These are phyloP conservation scores for Chrysomallon squamiferum DNA, from an alignment of 1,140 invertebrate genomes.

Conservation along the genomic window DNA sequence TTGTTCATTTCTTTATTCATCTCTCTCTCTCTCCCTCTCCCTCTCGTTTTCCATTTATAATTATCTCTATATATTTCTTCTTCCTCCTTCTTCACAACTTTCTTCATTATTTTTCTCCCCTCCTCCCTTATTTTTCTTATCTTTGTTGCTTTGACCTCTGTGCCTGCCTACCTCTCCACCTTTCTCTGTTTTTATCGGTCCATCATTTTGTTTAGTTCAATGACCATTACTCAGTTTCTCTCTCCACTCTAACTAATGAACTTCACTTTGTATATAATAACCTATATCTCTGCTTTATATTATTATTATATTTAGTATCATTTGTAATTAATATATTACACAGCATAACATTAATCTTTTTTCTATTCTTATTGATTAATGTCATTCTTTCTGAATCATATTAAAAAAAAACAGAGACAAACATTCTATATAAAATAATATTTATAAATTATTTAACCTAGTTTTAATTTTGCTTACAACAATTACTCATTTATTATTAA, in stretches of 20 bases:
- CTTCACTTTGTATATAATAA: too few species aligned
- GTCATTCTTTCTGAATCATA: too few species aligned
- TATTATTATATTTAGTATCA: too few species aligned
- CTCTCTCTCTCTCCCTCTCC: not conserved
- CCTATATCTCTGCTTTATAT: too few species aligned
- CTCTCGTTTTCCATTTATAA: not conserved
- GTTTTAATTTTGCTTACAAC: too few species aligned
- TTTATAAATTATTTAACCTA: too few species aligned
- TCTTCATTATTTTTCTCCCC: not conserved
- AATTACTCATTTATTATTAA: too few species aligned
- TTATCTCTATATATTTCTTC: not conserved
- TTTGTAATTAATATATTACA: too few species aligned
- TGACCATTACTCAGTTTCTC: not conserved
- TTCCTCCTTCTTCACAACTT: not conserved
- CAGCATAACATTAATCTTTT: too few species aligned
- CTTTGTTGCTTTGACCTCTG: not conserved
- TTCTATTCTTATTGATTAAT: too few species aligned
- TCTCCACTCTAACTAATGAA: not conserved
- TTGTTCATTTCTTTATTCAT: not conserved
- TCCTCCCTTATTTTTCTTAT: not conserved
- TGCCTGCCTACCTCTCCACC: not conserved
- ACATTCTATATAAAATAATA: too few species aligned
- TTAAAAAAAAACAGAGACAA: too few species aligned
- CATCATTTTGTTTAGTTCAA: not conserved
- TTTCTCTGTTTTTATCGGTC: not conserved